phyloP scores from a whole-genome alignment of 2,888 invertebrate genomes.

The Chrysodeixis includens region DNA sequence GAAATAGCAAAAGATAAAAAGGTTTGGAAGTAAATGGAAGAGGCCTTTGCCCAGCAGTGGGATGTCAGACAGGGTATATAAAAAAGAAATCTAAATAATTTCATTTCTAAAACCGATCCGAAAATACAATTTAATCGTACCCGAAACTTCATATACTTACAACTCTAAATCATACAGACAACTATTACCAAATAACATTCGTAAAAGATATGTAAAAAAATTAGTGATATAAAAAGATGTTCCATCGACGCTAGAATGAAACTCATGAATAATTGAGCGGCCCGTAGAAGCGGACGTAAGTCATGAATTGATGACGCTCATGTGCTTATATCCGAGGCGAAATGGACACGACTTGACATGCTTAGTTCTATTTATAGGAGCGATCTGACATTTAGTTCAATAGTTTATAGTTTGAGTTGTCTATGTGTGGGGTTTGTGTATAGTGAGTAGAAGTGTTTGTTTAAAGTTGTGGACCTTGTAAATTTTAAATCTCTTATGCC shows the following conservation, averaged over 20 bases:
- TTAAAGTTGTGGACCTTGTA: too few relatives aligned
- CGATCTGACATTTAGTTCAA: too few relatives aligned
- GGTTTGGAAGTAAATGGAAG: too few relatives aligned
- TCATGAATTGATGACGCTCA: slow-evolving; percentile 56
- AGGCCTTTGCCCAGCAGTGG: too few relatives aligned
- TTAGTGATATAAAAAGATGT: slow-evolving; percentile 60
- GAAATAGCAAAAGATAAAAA: too few relatives aligned
- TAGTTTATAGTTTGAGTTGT: not conserved
- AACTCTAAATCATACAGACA: too few relatives aligned
- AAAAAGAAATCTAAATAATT: too few relatives aligned
- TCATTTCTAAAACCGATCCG: too few relatives aligned
- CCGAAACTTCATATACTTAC: too few relatives aligned
- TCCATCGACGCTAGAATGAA: slow-evolving; percentile 54
- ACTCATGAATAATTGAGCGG: slow-evolving; percentile 66
- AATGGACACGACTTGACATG: slow-evolving; percentile 31
- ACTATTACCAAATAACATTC: slow-evolving; percentile 45
- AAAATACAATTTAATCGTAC: too few relatives aligned
- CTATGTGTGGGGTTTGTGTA: not conserved
- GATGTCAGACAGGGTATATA: too few relatives aligned
- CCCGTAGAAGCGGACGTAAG: slow-evolving; percentile 54
- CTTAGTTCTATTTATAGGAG: slow-evolving; percentile 11
- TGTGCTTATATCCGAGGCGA: slow-evolving; percentile 23
- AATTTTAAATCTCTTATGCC: too few relatives aligned
- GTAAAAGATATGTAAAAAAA: slow-evolving; percentile 54
- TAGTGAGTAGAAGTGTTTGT: not conserved